A percentile compares a stretch with the other conserved stretches of the same genome.
These are phyloP conservation scores for Magallana ariakensis DNA, from an alignment of 1,140 invertebrate genomes.

Conservation along the genomic window DNA sequence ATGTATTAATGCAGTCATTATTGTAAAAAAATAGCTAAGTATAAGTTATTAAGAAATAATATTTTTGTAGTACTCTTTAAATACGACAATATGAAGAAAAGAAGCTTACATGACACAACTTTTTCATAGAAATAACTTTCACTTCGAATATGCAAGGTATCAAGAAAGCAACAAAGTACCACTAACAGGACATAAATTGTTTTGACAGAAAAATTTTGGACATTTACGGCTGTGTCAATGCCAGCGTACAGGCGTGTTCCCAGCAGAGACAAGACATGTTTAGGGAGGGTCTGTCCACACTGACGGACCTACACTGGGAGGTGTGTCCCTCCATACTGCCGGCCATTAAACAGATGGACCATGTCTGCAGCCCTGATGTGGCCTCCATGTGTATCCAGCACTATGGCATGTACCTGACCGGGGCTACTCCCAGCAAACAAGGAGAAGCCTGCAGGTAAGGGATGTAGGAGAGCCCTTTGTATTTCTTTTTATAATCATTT, in stretches of 20 bases:
- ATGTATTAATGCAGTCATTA: too few relatives aligned
- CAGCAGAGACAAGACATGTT: constrained; percentile 40
- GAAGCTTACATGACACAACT: too few relatives aligned
- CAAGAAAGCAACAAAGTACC: too few relatives aligned
- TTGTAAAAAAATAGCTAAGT: too few relatives aligned
- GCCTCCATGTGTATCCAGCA: constrained; percentile 40
- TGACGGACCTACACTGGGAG: background rate
- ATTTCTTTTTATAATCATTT: too few relatives aligned
- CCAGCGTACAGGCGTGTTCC: constrained; percentile 41
- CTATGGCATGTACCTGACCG: constrained; percentile 39
- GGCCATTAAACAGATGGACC: constrained; percentile 14
- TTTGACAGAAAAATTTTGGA: background rate
- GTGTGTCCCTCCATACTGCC: constrained; percentile 41
- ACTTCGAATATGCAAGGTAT: too few relatives aligned
- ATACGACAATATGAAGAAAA: too few relatives aligned
- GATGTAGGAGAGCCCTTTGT: background rate
- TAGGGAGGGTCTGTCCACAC: background rate
- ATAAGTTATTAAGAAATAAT: too few relatives aligned
- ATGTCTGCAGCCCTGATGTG: constrained; percentile 31
- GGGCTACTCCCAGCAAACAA: background rate
- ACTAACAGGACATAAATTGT: too few relatives aligned
- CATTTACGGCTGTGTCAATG: constrained; percentile 33
- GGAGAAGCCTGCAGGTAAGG: constrained; percentile 42
- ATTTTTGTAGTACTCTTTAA: too few relatives aligned
- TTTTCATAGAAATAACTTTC: too few relatives aligned